phyloP scores from a whole-genome alignment of 2,888 invertebrate genomes.

The Polydrusus pterygomalis region DNA sequence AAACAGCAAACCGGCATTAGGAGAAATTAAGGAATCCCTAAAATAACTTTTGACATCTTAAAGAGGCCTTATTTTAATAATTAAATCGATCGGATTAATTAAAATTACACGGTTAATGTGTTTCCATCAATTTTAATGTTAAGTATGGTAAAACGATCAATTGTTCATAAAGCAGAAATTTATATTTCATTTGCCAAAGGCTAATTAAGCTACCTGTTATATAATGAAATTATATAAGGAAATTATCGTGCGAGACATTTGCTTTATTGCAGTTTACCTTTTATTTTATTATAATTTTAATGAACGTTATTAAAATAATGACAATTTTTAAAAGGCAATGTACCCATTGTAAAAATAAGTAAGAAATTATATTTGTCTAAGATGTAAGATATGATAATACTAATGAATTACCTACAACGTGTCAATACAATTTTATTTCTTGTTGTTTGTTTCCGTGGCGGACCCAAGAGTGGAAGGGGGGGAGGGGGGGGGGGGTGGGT shows the following conservation, averaged over 20 bases:
- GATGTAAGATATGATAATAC: too few relatives aligned
- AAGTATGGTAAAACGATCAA: background rate
- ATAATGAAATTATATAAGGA: background rate
- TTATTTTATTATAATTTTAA: background rate
- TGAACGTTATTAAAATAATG: background rate
- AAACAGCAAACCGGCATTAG: too few relatives aligned
- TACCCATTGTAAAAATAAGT: too few relatives aligned
- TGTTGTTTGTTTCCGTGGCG: too few relatives aligned
- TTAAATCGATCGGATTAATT: slow-evolving; percentile 1
- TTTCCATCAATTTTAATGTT: background rate
- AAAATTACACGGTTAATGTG: background rate
- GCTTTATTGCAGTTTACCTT: background rate
- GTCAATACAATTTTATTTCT: too few relatives aligned
- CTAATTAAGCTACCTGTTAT: background rate
- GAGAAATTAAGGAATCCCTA: too few relatives aligned
- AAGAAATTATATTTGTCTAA: too few relatives aligned
- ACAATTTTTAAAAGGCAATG: too few relatives aligned
- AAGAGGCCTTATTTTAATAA: background rate
- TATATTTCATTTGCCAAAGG: background rate
- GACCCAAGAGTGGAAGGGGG: too few relatives aligned
- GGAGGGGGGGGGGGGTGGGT: too few relatives aligned
- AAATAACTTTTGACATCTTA: too few relatives aligned
- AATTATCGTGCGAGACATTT: background rate
- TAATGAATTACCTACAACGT: too few relatives aligned
- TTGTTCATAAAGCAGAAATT: background rate